These are phyloP conservation scores for Ellobius talpinus DNA, from an alignment of 2,113 vertebrate genomes.

Conservation along the genomic window DNA sequence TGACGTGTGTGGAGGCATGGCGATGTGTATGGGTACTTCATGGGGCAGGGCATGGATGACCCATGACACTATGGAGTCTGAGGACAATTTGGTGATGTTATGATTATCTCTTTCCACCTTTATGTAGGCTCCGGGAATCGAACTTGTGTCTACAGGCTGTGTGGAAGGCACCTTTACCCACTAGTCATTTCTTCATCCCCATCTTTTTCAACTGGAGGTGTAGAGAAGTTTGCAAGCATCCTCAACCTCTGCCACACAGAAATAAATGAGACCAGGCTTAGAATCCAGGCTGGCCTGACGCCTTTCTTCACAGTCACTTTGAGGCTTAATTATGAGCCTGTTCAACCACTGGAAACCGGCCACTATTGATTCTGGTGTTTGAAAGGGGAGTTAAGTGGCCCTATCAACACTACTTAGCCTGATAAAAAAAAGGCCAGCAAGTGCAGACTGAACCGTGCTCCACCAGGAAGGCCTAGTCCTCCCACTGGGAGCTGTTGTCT, in stretches of 20 bases:
- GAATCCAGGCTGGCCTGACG: background rate
- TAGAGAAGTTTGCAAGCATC: background rate
- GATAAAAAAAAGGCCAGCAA: background rate
- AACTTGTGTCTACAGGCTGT: too few species aligned
- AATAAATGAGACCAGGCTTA: background rate
- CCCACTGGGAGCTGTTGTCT: background rate
- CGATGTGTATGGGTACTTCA: background rate
- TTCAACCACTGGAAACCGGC: background rate
- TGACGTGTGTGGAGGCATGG: background rate
- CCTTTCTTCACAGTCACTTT: background rate
- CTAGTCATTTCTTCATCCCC: background rate
- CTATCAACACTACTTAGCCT: background rate
- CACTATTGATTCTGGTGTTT: conserved; percentile 16
- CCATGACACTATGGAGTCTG: background rate
- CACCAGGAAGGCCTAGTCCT: background rate
- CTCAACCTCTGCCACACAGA: background rate
- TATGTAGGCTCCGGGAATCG: background rate
- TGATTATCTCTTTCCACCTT: background rate
- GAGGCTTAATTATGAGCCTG: conserved; percentile 21
- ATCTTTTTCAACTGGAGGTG: background rate
- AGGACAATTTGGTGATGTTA: background rate
- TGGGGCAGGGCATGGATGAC: too few species aligned
- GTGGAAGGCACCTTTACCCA: background rate
- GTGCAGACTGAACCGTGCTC: background rate
- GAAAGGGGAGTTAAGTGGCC: conserved; percentile 34